phyloP scores from a whole-genome alignment of 2,113 vertebrate genomes.

The Clarias gariepinus region DNA sequence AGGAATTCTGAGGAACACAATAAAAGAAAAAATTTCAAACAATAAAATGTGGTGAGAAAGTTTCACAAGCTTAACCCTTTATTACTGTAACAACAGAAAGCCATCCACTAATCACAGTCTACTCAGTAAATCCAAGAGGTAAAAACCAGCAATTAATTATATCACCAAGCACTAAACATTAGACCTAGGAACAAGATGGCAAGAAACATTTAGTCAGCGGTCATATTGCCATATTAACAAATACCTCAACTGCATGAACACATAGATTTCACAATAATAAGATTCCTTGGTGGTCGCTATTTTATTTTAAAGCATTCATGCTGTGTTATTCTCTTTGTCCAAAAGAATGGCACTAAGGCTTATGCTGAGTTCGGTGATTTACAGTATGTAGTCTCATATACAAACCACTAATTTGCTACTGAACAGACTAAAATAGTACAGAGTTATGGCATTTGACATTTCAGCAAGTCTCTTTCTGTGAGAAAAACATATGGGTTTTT shows the following conservation, averaged over 20 bases:
- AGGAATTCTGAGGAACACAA: background rate
- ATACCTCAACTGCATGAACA: background rate
- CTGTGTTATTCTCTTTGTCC: background rate
- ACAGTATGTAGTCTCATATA: background rate
- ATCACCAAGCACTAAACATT: background rate
- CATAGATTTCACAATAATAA: background rate
- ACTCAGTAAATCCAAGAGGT: constrained; percentile 10
- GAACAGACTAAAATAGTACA: background rate
- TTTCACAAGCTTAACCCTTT: background rate
- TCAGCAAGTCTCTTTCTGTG: background rate
- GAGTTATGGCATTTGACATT: background rate
- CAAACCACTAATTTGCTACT: background rate
- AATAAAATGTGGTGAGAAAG: background rate
- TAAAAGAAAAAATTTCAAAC: background rate
- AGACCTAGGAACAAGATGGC: background rate
- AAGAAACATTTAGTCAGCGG: background rate
- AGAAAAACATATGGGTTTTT: background rate
- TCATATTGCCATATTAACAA: background rate
- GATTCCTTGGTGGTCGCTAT: background rate
- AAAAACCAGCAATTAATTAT: background rate
- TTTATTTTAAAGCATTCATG: background rate
- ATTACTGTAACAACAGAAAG: constrained; percentile 6
- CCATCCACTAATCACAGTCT: background rate
- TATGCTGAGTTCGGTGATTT: background rate
- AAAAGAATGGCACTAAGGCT: background rate